Evolutionary conservation across 2,888 invertebrate species (phyloP), one percentile per base, ranked within the genome.

Genomic region (Ectobius pallidus): DNA sequence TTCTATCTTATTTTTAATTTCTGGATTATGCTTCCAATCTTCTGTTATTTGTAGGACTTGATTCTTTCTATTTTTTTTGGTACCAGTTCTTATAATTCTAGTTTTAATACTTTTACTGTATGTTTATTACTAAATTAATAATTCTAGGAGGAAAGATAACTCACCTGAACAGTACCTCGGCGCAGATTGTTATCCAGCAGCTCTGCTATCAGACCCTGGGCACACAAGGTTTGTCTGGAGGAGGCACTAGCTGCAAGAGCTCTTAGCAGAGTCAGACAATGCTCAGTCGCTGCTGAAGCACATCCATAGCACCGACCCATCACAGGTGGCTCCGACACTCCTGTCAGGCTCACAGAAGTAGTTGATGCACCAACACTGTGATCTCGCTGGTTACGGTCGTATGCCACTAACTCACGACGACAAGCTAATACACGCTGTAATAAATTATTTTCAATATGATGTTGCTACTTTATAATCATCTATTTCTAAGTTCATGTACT

Each of bases 341-440:
- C 46, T 16, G 81, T 79, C 1, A 81, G 79, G 0, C 76, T 69
- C 0, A 79, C 79, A 14, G 76, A 69, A 52, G 77, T 76, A 2
- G 73, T 73, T 49, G 67, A 1, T 72, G 75, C 42, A 34, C 77
- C 32, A 3, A 42, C 68, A 67, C 74, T 52, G 11, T 52, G 69
- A 72, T 92, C 94, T 77, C 91, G 89, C 80, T 95, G 94, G 49
- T 90, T 90, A 68, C 95, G 88, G 83, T 97, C 97, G 80, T 95
- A 97, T 0, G 95, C 92, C 7, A 97, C 94, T 49, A 98, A 84
- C 81, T 97, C 97, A 79, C 94, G 91, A 27, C 94, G 87, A 81
- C 96, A 96, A 0, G 97, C 96, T 76, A 96, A 86, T 25, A 97
- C 96, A 81, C 94, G 92, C 86, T 96, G 92, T 77, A 93, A 46